Evolutionary conservation across 2,888 invertebrate species (phyloP).

Genomic region (Phortica okadai): DNA sequence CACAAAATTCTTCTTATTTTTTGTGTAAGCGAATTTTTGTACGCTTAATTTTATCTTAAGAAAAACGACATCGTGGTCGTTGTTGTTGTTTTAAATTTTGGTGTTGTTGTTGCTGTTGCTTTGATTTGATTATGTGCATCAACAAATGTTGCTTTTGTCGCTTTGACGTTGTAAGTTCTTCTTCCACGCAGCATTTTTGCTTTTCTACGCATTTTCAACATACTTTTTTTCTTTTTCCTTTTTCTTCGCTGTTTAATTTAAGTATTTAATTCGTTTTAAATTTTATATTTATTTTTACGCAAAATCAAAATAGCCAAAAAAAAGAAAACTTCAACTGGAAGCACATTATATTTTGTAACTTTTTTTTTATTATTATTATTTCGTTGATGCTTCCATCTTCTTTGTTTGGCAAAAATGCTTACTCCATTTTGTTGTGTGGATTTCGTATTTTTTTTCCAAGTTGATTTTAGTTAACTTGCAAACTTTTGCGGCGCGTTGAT

Average conservation of each 20-base stretch:
- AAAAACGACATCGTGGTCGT: slow-evolving; percentile 45
- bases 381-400: too few species aligned
- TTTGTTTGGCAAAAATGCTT: too few species aligned
- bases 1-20: slow-evolving; percentile 26
- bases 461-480: too few species aligned
- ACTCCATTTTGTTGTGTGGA: too few species aligned
- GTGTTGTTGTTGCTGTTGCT: slow-evolving; percentile 28
- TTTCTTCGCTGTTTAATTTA: slow-evolving; percentile 19
- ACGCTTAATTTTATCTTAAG: not conserved
- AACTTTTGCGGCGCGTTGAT: too few species aligned
- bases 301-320: not conserved
- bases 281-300: not conserved
- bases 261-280: slow-evolving; percentile 29
- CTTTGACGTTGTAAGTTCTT: slow-evolving; percentile 33
- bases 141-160: slow-evolving; percentile 39
- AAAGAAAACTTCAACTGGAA: too few species aligned
- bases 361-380: too few species aligned
- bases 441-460: too few species aligned
- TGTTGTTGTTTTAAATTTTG: slow-evolving; percentile 45
- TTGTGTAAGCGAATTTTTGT: not conserved
- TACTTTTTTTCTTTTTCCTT: slow-evolving; percentile 33
- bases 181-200: slow-evolving; percentile 54
- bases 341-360: too few species aligned
- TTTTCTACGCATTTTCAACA: slow-evolving; percentile 26
- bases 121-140: slow-evolving; percentile 29